Conservation (phyloP, 30 jellyfish, hydroid and myxozoan species). For the Aurelia sp. region DNA sequence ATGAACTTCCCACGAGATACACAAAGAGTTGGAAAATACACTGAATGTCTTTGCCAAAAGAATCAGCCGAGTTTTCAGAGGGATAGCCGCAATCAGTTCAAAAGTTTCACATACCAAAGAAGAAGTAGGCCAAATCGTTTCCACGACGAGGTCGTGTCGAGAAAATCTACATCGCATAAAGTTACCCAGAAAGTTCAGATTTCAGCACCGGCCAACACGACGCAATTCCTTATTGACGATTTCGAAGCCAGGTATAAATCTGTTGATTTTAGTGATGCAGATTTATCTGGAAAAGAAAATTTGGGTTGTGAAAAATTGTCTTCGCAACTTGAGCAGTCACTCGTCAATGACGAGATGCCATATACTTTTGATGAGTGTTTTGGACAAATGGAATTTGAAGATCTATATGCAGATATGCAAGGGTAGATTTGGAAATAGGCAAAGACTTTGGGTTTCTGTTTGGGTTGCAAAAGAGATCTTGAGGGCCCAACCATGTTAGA, state of each 20-base stretch:
- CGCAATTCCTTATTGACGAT: conserved; percentile 63
- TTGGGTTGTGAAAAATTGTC: too few species aligned
- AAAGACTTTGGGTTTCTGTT: too few species aligned
- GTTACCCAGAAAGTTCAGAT: not conserved
- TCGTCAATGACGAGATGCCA: not conserved
- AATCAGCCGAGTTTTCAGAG: too few species aligned
- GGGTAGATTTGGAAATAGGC: too few species aligned
- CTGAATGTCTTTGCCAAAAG: too few species aligned
- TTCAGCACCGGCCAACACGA: conserved; percentile 60
- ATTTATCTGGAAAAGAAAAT: not conserved
- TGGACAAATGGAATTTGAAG: conserved; percentile 18
- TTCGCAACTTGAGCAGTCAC: too few species aligned
- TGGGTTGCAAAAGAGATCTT: too few species aligned
- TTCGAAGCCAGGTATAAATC: conserved; percentile 50
- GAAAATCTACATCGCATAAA: not conserved
- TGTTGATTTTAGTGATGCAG: conserved; percentile 32
- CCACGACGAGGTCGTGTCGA: too few species aligned
- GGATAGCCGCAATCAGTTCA: too few species aligned
- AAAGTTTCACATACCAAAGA: not conserved
- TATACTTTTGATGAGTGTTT: conserved; percentile 17
- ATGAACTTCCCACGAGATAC: too few species aligned
- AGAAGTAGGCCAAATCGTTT: not conserved
- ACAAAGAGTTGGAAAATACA: too few species aligned
- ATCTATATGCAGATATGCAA: not conserved
- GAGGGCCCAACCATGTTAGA: too few species aligned